A percentile compares a stretch with the other conserved stretches of the same genome.
Evolutionary conservation across 2,888 invertebrate genomes (phyloP).

Genomic region (Auanema freiburgensis): DNA sequence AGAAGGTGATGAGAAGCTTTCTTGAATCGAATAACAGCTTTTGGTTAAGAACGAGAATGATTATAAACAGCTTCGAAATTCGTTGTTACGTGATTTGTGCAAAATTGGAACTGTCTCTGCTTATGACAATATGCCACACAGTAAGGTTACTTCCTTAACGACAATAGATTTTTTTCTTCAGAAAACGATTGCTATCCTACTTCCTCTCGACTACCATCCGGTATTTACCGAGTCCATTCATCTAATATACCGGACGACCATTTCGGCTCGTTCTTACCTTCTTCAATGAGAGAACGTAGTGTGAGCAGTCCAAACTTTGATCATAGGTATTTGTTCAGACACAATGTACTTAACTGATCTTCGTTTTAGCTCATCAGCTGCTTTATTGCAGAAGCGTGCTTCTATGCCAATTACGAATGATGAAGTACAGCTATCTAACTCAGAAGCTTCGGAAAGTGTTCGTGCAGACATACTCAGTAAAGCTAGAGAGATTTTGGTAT

Average conservation of each 20-base stretch:
- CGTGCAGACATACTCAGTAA: constrained; percentile 35
- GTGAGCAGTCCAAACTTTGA: constrained; percentile 30
- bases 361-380: neutral
- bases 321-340: neutral
- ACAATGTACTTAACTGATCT: neutral
- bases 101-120: too few species aligned
- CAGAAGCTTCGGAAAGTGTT: constrained; percentile 35
- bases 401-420: constrained; percentile 35
- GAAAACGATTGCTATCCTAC: neutral
- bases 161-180: too few species aligned
- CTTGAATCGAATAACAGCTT: too few species aligned
- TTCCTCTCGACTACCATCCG: constrained; percentile 22
- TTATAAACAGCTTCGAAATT: too few species aligned
- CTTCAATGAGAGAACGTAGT: constrained; percentile 31
- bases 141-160: too few species aligned
- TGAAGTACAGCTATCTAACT: constrained; percentile 26
- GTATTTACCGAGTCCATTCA: constrained; percentile 29
- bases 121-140: too few species aligned
- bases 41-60: too few species aligned
- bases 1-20: too few species aligned
- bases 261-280: constrained; percentile 32
- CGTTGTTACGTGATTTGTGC: too few species aligned
- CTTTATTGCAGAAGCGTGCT: constrained; percentile 25
- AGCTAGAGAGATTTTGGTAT: constrained; percentile 19
- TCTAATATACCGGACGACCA: constrained; percentile 39